Evolutionary conservation across 2,888 invertebrate genomes (phyloP).

Genomic region (Drosophila lacicola): DNA sequence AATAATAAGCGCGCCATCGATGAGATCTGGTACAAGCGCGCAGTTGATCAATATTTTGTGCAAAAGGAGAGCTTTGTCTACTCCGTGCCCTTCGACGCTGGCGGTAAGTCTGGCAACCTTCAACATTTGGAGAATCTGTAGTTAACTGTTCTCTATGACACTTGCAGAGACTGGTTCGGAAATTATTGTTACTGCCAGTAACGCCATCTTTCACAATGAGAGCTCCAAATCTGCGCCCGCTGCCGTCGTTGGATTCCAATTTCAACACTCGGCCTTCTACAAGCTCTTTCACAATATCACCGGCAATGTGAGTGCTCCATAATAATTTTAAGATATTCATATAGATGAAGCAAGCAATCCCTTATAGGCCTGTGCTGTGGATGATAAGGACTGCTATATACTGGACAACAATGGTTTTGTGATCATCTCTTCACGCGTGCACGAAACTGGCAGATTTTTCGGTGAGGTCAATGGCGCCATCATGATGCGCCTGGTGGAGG

Average conservation of each 20-base stretch:
- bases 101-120: slow-evolving; percentile 63
- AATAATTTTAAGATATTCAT: neutral
- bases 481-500: slow-evolving; percentile 90
- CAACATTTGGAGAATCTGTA: neutral
- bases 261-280: slow-evolving; percentile 91
- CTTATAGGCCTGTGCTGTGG: slow-evolving; percentile 87
- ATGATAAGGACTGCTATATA: slow-evolving; percentile 92
- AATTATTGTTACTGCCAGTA: slow-evolving; percentile 93
- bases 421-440: slow-evolving; percentile 90
- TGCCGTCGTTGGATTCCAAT: slow-evolving; percentile 92
- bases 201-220: slow-evolving; percentile 91
- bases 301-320: slow-evolving; percentile 86
- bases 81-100: slow-evolving; percentile 89
- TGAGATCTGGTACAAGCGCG: slow-evolving; percentile 95
- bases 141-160: neutral
- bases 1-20: slow-evolving; percentile 92
- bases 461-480: slow-evolving; percentile 93
- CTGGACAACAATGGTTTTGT: slow-evolving; percentile 96
- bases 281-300: slow-evolving; percentile 93
- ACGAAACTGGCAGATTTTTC: slow-evolving; percentile 93
- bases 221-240: slow-evolving; percentile 88
- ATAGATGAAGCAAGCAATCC: neutral
- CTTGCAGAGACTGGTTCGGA: slow-evolving; percentile 84
- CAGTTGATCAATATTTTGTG: slow-evolving; percentile 93
- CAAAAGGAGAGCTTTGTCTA: slow-evolving; percentile 93